These are phyloP conservation scores for Ammodytes marinus DNA, from an alignment of 2,113 vertebrate species.

Conservation along the genomic window DNA sequence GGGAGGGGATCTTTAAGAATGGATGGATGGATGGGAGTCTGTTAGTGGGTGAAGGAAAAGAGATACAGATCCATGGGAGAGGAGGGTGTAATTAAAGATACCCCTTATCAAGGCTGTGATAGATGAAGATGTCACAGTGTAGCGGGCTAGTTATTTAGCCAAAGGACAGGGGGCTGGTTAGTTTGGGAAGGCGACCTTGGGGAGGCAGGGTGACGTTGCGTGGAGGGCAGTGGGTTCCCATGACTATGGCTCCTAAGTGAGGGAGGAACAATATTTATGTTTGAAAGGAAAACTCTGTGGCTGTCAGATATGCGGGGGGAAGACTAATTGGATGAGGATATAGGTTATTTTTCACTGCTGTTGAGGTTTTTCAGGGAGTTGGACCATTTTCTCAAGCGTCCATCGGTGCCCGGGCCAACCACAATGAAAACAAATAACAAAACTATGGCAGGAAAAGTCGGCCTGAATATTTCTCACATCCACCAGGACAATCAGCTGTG, in stretches of 20 bases:
- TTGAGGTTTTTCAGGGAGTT: constrained; percentile 36
- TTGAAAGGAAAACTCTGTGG: constrained; percentile 60
- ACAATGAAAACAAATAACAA: constrained; percentile 39
- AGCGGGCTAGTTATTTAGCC: constrained; percentile 30
- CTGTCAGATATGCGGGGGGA: constrained; percentile 57
- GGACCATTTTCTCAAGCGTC: constrained; percentile 51
- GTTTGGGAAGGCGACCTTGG: constrained; percentile 51
- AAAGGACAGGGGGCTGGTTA: constrained; percentile 41
- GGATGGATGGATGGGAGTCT: constrained; percentile 72
- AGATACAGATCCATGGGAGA: constrained; percentile 66
- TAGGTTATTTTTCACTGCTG: constrained; percentile 64
- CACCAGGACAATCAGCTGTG: constrained; percentile 24
- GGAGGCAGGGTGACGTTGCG: constrained; percentile 30
- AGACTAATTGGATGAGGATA: constrained; percentile 66
- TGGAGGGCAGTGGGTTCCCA: constrained; percentile 76
- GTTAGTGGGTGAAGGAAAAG: constrained; percentile 63
- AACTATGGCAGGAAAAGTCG: constrained; percentile 2
- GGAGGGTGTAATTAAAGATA: constrained; percentile 82
- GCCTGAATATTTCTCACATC: constrained; percentile 33
- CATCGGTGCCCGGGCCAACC: constrained; percentile 15
- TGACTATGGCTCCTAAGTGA: constrained; percentile 45
- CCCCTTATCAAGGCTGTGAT: constrained; percentile 81
- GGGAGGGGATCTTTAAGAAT: constrained; percentile 65
- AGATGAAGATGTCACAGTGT: constrained; percentile 79
- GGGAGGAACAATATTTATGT: constrained; percentile 81